A percentile compares a stretch with the other conserved stretches of the same genome.
Conservation (phyloP, 2,888 invertebrate genomes). For the Hypolimnas misippus region DNA sequence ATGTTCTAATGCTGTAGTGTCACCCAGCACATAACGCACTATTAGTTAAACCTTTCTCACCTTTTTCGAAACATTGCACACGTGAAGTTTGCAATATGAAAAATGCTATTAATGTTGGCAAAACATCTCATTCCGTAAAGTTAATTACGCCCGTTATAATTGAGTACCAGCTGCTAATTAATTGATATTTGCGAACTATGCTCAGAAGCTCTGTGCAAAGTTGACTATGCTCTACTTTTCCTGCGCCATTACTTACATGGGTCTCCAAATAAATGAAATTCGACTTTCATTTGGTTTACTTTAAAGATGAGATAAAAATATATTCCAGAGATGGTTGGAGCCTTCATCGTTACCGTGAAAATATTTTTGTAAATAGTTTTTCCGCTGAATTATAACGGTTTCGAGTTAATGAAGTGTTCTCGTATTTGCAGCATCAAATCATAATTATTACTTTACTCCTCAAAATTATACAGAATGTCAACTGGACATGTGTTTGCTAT, state of each 20-base stretch:
- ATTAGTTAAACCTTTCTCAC: too few relatives aligned
- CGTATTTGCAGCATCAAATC: conserved; percentile 10
- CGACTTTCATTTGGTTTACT: background rate
- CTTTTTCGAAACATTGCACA: background rate
- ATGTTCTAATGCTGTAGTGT: too few relatives aligned
- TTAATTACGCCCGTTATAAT: background rate
- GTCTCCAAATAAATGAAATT: conserved; percentile 1
- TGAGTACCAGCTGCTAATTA: background rate
- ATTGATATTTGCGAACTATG: background rate
- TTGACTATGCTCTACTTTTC: background rate
- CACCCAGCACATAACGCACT: conserved; percentile 4
- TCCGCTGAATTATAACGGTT: conserved; percentile 24
- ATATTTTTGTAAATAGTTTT: conserved; percentile 32
- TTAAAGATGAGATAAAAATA: conserved; percentile 32
- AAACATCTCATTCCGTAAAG: conserved; percentile 1
- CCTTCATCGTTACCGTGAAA: conserved; percentile 30
- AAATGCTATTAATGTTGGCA: background rate
- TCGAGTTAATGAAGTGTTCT: conserved; percentile 31
- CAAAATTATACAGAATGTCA: too few relatives aligned
- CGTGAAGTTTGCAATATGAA: background rate
- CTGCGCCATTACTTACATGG: background rate
- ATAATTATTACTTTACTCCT: conserved; percentile 12
- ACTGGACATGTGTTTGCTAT: too few relatives aligned
- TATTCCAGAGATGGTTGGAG: conserved; percentile 32
- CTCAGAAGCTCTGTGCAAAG: background rate